Base-by-base conservation (phyloP, 2,888 invertebrate species). In the Agonopterix alstromeriana region DNA sequence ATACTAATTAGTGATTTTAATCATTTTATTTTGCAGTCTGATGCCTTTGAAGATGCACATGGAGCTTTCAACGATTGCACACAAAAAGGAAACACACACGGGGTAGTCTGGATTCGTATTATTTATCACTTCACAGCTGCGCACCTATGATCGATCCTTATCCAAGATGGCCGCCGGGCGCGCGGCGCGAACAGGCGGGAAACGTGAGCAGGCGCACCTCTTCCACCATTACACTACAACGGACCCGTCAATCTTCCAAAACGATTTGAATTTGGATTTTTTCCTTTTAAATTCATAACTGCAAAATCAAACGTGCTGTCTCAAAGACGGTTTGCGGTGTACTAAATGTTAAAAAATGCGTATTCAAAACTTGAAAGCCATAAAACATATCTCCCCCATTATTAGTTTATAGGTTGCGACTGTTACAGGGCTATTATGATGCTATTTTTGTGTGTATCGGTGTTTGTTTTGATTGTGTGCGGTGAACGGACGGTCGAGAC, bases 311-410 rank as follows among this genome's bases (percentile, higher is more conserved):
- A 77, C 87, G 86, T 88, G 82, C 72, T 72, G 57, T 60, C 83
- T 68, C 73, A 61, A 58, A 64, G 67, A 75, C 74, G 74, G 77
- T 78, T 74, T 78, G 74, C 61, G 67, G 65, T 70, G 74, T 66
- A 88, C 87, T 88, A 83, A 87, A 78, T 71, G 65, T 66, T 73
- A 74, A 81, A 84, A 87, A 84, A 83, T 46, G 76, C 54, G 59
- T 71, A 65, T 65, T 67, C 66, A 74, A 85, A 80, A 82, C 80
- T 81, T 70, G 79, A 77, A 79, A 75, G 68, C 75, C 85, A 87
- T 87, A 87, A 89, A 88, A 83, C 82, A 87, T 84, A 80, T 74
- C 84, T 88, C 87, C 87, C 88, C 87, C 82, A 86, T 87, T 88
- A 89, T 89, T 88, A 86, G 86, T 87, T 85, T 86, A 86, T 84